These are phyloP conservation scores for Macrotis lagotis DNA, from an alignment of 2,113 vertebrate genomes.

Conservation along the genomic window DNA sequence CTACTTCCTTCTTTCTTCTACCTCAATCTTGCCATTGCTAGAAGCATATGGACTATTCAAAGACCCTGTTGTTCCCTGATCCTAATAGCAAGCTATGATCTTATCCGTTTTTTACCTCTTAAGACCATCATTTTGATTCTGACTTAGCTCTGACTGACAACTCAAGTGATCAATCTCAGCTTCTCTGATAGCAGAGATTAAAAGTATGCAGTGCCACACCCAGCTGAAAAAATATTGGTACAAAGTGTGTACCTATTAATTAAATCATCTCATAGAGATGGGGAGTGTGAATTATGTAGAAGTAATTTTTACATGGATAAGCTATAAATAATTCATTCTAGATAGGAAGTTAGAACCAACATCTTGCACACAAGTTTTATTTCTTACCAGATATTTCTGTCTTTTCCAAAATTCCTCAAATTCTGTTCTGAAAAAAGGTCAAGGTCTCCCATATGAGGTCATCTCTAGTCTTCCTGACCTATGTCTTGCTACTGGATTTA, in stretches of 20 bases:
- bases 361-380: background rate
- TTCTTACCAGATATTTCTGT: background rate
- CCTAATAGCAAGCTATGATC: background rate
- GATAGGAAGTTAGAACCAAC: background rate
- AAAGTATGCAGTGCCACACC: background rate
- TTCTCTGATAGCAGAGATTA: background rate
- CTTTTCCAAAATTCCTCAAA: slow-evolving; percentile 43
- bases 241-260: slow-evolving; percentile 68
- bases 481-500: too few relatives aligned
- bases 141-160: background rate
- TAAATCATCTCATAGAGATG: slow-evolving; percentile 71
- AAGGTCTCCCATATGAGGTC: too few relatives aligned
- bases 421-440: background rate
- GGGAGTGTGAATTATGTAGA: slow-evolving; percentile 46
- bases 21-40: background rate
- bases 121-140: background rate
- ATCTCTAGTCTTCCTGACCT: too few relatives aligned
- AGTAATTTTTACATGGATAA: slow-evolving; percentile 56
- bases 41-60: background rate
- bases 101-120: background rate
- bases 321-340: slow-evolving; percentile 46
- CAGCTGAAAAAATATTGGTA: background rate
- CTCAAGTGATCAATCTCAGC: background rate
- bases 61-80: background rate
- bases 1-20: too few relatives aligned